Evolutionary conservation across 1,140 invertebrate species (phyloP).

Genomic region (Rhagoletis pomonella): DNA sequence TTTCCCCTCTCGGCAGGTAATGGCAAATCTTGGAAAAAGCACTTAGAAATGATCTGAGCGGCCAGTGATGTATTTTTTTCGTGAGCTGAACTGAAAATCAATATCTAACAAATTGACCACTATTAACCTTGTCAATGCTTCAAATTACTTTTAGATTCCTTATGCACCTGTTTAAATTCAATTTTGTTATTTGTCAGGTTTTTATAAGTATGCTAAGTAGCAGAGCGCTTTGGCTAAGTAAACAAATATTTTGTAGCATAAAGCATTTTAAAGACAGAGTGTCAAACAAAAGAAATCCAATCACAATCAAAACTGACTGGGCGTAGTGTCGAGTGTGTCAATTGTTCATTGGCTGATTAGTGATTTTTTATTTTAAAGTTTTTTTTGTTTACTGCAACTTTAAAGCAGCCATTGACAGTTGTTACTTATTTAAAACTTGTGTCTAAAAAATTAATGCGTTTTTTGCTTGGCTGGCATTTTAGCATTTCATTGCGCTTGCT

Average conservation of each 20-base stretch:
- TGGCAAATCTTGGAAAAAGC: no score
- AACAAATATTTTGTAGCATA: not conserved
- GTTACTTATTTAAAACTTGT: not conserved
- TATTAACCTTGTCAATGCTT: slow-evolving; percentile 11
- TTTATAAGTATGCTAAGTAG: not conserved
- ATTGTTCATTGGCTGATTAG: slow-evolving; percentile 38
- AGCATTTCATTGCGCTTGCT: not conserved
- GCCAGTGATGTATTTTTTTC: no score
- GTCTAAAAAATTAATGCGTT: slow-evolving; percentile 3
- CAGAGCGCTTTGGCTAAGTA: no score
- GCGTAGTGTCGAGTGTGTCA: slow-evolving; percentile 22
- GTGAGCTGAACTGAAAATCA: not conserved
- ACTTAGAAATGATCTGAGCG: no score
- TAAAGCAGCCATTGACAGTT: slow-evolving; percentile 1
- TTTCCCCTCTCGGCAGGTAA: no score
- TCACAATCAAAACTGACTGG: not conserved
- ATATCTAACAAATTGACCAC: not conserved
- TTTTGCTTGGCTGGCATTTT: not conserved
- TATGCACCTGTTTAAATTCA: not conserved
- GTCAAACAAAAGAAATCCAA: not conserved
- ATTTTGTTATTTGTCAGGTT: not conserved
- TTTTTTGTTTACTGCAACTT: not conserved
- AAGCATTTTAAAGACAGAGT: not conserved
- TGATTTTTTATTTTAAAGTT: not conserved
- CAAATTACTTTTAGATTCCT: slow-evolving; percentile 18